These are phyloP conservation scores for Melanophora roralis DNA, from an alignment of 2,888 invertebrate species.

Conservation along the genomic window DNA sequence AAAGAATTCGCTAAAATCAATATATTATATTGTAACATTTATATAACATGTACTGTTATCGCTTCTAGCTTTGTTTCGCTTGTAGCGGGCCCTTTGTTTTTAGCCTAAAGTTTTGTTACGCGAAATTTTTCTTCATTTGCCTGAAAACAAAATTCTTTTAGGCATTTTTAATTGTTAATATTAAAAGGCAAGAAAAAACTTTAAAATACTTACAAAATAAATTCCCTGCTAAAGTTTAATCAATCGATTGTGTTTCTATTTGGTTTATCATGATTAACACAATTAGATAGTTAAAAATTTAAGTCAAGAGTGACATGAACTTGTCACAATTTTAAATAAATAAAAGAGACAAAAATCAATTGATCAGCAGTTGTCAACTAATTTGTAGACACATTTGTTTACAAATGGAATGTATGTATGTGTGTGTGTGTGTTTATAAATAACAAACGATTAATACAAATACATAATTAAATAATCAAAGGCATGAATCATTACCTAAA, in stretches of 20 bases:
- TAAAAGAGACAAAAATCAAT: slow-evolving; percentile 23
- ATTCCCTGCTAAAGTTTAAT: slow-evolving; percentile 10
- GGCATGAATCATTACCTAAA: slow-evolving; percentile 28
- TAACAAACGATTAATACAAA: slow-evolving; percentile 20
- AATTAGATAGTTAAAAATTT: slow-evolving; percentile 7
- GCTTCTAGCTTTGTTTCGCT: too few relatives aligned
- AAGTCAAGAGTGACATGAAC: slow-evolving; percentile 48
- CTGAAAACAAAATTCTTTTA: too few relatives aligned
- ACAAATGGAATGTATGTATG: too few relatives aligned
- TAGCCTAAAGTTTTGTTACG: too few relatives aligned
- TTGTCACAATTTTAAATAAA: slow-evolving; percentile 53
- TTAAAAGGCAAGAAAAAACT: too few relatives aligned
- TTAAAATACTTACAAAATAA: neutral
- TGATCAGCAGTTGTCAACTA: slow-evolving; percentile 24
- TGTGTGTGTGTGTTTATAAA: neutral
- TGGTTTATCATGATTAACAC: slow-evolving; percentile 7
- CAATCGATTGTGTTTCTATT: slow-evolving; percentile 13
- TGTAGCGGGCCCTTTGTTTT: too few relatives aligned
- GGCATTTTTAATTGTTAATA: too few relatives aligned
- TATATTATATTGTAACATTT: too few relatives aligned
- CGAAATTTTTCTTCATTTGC: too few relatives aligned
- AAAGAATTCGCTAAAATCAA: too few relatives aligned
- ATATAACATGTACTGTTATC: too few relatives aligned
- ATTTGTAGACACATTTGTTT: neutral
- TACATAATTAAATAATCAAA: neutral